Base-by-base conservation (phyloP, 1,140 invertebrate genomes). In the Cepaea nemoralis region DNA sequence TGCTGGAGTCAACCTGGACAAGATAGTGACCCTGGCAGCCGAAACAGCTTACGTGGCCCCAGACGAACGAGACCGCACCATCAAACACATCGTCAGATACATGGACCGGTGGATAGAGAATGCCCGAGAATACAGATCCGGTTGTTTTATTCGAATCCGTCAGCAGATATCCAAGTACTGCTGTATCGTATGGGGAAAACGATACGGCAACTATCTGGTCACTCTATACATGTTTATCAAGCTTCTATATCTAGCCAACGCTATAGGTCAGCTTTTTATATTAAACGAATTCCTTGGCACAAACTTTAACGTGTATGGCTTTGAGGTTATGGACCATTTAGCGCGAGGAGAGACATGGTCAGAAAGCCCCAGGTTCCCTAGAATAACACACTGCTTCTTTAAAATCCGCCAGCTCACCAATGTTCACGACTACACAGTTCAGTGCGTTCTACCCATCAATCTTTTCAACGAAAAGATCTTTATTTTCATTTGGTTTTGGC, bases 381-480 rank as follows among this genome's bases (percentile, higher is more conserved):
- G 92, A 40, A 91, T 93, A 22, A 93, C 92, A 37, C 90, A 93
- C 87, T 90, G 89, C 86, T 89, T 89, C 83, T 90, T 90, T 79
- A 85, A 86, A 70, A 89, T 90, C 67, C 87, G 89, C 39, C 92
- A 92, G 91, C 89, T 90, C 84, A 85, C 84, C 40, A 87, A 87
- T 77, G 84, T 90, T 19, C 91, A 91, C 83, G 82, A 88, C 24
- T 91, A 92, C 83, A 91, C 90, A 50, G 91, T 92, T 71, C 93
- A 93, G 84, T 93, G 93, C 88, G 92, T 93, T 31, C 87, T 93
- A 85, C 93, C 93, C 42, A 93, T 93, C 77, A 93, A 93, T 85
- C 88, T 93, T 45, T 93, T 93, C 87, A 93, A 93, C 86, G 93
- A 93, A 86, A 93, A 93, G 85, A 93, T 93, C 76, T 93, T 93